phyloP scores from a whole-genome alignment of 2,113 vertebrate genomes.

The Heloderma charlesbogerti region DNA sequence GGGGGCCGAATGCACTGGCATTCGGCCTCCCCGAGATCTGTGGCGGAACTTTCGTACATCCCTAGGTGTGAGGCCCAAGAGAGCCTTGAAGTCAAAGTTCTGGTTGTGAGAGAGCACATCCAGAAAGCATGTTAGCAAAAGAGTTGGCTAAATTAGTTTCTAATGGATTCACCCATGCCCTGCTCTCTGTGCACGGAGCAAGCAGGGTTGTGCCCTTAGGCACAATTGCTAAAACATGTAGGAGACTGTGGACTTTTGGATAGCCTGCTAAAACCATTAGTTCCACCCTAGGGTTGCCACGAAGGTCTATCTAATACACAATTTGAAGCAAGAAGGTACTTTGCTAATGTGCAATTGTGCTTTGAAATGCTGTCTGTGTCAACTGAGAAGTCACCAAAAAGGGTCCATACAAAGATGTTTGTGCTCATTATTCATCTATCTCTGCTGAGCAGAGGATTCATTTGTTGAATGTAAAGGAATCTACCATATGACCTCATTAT shows the following conservation, averaged over 20 bases:
- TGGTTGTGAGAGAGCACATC: no score
- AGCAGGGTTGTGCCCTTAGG: background rate
- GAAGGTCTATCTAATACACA: background rate
- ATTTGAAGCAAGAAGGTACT: background rate
- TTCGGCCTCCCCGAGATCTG: no score
- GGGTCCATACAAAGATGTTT: background rate
- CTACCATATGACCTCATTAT: background rate
- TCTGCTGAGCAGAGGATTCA: background rate
- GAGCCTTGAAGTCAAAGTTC: background rate
- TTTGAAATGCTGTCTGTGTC: background rate
- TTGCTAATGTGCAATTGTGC: background rate
- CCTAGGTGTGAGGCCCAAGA: background rate
- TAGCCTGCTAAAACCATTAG: background rate
- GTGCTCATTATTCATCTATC: background rate
- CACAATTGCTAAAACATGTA: background rate
- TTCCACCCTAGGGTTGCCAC: background rate
- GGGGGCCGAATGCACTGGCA: no score
- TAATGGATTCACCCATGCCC: background rate
- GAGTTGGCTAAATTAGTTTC: background rate
- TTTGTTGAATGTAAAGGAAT: background rate
- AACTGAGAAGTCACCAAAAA: background rate
- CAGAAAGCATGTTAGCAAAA: background rate
- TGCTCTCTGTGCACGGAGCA: background rate
- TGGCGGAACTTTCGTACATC: no score
- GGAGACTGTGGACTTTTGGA: background rate